Evolutionary conservation across 2,113 vertebrate genomes (phyloP), one percentile per base, ranked within the genome.

Genomic region (Montifringilla adamsi): DNA sequence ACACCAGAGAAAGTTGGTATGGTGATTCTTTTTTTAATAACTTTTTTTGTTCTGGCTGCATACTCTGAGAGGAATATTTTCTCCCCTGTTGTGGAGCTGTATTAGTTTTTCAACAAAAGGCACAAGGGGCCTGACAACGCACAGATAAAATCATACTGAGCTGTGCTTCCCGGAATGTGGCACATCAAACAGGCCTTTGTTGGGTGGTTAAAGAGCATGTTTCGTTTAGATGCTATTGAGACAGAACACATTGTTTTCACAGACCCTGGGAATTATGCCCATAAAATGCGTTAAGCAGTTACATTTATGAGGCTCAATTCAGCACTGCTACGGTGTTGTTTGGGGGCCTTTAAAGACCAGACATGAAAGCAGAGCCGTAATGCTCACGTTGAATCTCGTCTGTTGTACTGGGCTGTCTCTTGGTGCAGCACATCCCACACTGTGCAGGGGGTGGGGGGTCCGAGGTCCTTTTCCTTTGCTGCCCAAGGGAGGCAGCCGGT

Each of bases 71-170:
- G 72, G 22, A 90, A 73, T 94, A 62, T 90, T 89, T 96, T 87
- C 53, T 90, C 73, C 35, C 77, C 75, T 78, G 62, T 89, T 87
- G 83, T 10, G 63, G 37, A 50, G 39, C 58, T 83, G 73, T 69
- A 76, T 80, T 87, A 70, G 56, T 60, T 91, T 94, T 96, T 62
- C 86, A 89, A 60, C 84, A 93, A 85, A 95, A 92, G 73, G 82
- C 63, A 39, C n/a, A 69, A 91, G 80, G 62, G 85, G n/a, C 72
- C 75, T 27, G 33, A 92, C 84, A 35, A 39, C 0, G 6, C 78
- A 39, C 30, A 83, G 94, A 97, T 95, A 96, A 95, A 90, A 97
- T 95, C 90, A 43, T 53, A 86, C 79, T 93, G 94, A 95, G 87
- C 84, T 95, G 68, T 84, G 66, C 90, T 85, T 96, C 86, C 93